phyloP scores from a whole-genome alignment of 2,888 invertebrate genomes.

The Coelopa pilipes region DNA sequence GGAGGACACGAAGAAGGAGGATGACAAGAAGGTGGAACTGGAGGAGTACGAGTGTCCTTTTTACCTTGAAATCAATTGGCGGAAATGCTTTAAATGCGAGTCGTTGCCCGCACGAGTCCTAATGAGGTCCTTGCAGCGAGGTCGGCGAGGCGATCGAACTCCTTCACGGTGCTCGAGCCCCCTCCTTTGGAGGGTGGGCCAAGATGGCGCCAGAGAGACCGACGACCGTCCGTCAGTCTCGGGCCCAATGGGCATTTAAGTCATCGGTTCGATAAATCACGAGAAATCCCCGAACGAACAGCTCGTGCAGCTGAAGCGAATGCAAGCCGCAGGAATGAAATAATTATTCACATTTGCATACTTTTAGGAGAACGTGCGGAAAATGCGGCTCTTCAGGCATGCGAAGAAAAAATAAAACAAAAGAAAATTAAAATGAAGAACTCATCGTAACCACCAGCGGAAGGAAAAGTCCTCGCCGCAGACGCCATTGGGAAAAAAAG shows the following conservation, averaged over 20 bases:
- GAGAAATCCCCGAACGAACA: conserved; percentile 5
- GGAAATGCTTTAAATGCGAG: no score
- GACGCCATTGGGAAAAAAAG: background rate
- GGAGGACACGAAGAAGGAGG: no score
- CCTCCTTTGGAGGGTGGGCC: background rate
- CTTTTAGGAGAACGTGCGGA: conserved; percentile 8
- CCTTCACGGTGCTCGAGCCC: background rate
- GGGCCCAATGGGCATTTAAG: conserved; percentile 14
- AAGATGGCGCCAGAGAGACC: no score
- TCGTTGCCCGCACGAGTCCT: no score
- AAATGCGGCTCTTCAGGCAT: conserved; percentile 1
- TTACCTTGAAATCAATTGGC: no score
- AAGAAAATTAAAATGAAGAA: background rate
- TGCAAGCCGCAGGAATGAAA: conserved; percentile 21
- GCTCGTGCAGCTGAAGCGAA: conserved; percentile 27
- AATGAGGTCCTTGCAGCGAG: no score
- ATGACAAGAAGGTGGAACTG: no score
- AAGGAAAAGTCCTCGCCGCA: background rate
- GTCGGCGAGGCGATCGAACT: background rate
- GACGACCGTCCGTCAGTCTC: background rate
- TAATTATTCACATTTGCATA: conserved; percentile 19
- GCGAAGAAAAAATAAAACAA: background rate
- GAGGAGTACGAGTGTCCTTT: no score
- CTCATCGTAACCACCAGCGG: background rate
- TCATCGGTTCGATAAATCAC: conserved; percentile 18